Percentiles rank a stretch among this genome's conserved stretches.
Evolutionary conservation across 2,888 invertebrate genomes (phyloP).

Genomic region (Norana najaformis): DNA sequence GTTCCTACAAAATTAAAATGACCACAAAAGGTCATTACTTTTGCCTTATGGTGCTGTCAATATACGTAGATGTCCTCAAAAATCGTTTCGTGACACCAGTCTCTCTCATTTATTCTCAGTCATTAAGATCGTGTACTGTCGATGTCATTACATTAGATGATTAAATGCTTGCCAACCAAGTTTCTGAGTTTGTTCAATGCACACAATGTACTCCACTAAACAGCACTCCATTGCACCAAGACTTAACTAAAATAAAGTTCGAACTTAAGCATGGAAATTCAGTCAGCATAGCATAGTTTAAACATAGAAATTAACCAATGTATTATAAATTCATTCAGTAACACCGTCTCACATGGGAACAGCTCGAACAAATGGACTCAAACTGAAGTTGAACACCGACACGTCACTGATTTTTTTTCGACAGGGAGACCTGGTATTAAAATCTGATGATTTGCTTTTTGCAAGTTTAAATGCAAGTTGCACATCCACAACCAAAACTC

Average conservation of each 20-base stretch:
- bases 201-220: background rate
- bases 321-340: background rate
- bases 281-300: background rate
- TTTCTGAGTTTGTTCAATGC: background rate
- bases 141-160: background rate
- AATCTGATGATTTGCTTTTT: no score
- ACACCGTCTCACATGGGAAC: no score
- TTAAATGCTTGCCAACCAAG: background rate
- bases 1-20: background rate
- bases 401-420: no score
- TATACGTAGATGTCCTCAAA: background rate
- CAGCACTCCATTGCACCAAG: background rate
- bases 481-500: background rate
- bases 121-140: background rate
- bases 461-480: background rate
- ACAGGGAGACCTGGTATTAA: no score
- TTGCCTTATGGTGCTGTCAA: background rate
- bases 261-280: background rate
- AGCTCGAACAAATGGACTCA: no score
- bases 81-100: background rate
- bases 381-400: no score
- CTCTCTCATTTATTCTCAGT: background rate
- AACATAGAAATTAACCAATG: background rate
- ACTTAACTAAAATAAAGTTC: background rate
- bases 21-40: background rate